A percentile compares a stretch with the other conserved stretches of the same genome.
These are phyloP conservation scores for Montipora sp. DNA, from an alignment of 64 coral and sea anemone species.

Conservation along the genomic window DNA sequence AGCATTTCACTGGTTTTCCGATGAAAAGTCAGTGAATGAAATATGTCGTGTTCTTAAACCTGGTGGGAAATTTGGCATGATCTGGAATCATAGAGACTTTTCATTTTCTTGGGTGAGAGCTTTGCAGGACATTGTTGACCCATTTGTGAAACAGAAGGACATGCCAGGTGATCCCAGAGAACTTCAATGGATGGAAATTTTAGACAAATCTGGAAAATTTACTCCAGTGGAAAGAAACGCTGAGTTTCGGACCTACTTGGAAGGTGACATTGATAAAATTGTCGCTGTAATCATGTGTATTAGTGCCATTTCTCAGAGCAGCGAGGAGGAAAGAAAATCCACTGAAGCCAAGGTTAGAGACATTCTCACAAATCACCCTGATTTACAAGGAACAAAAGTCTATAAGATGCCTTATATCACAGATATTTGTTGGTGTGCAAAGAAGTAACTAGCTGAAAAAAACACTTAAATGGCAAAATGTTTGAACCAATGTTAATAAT, in stretches of 20 bases:
- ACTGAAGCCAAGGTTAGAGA: conserved; percentile 35
- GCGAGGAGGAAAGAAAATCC: conserved; percentile 42
- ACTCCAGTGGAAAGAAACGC: conserved; percentile 52
- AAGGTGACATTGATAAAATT: conserved; percentile 66
- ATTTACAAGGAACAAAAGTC: conserved; percentile 55
- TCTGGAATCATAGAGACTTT: conserved; percentile 80
- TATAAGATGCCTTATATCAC: conserved; percentile 58
- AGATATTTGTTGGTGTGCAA: conserved; percentile 69
- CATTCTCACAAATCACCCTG: conserved; percentile 58
- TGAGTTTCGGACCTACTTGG: not conserved
- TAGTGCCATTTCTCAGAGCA: conserved; percentile 68
- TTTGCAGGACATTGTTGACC: conserved; percentile 68
- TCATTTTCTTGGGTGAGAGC: conserved; percentile 73
- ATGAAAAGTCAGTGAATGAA: conserved; percentile 73
- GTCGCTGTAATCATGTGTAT: conserved; percentile 47
- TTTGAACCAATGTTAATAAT: too few species aligned
- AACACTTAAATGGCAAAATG: not conserved
- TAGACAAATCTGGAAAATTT: conserved; percentile 71
- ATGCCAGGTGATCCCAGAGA: conserved; percentile 27
- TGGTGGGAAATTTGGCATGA: conserved; percentile 75
- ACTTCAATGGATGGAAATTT: conserved; percentile 54
- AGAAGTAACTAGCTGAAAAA: conserved; percentile 3
- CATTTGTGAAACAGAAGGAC: conserved; percentile 43
- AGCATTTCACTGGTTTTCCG: conserved; percentile 87
- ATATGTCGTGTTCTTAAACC: conserved; percentile 85